Evolutionary conservation across 2,113 vertebrate species (phyloP), one percentile per base, ranked within the genome.

Genomic region (Equus quagga): DNA sequence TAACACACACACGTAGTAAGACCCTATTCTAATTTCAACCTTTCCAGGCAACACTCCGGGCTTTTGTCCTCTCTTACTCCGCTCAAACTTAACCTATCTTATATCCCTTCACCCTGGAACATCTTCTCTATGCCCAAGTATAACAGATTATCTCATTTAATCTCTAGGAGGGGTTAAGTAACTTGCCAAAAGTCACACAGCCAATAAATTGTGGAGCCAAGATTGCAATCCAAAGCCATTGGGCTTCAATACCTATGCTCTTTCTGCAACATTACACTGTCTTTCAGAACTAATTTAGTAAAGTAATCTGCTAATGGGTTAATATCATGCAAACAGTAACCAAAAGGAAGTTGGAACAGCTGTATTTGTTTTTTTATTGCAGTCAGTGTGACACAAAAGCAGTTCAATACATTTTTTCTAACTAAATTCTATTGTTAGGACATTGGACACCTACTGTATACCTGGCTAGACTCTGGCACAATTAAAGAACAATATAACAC

Each of bases 301-400:
- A 90, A 82, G 4, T 46, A 54, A 79, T 97, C 79, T 92, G 78
- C 4, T 92, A 94, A 75, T 82, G 56, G 26, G 44, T 2, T 69
- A 97, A 92, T 83, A 44, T 5, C 44, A 75, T 69, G 64, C 6
- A 82, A 82, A 86, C 6, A 75, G 21, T 65, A 92, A 95, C 85
- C 46, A 94, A 96, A 89, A 81, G 2, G 49, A 91, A 70, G 31
- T 41, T 96, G 28, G 7, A 94, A 96, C 36, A 64, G 26, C 41
- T 92, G 33, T 86, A 56, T 69, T 96, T 94, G 17, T 62, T 97
- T 94, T 89, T 69, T 73, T 94, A 60, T 86, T 89, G 28, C 31
- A 89, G 79, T 49, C 73, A 94, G 6, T 72, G 54, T 95, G 54
- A 89, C n/a, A 79, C 46, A 89, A 85, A 17, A 82, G 13, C 9